phyloP scores from a whole-genome alignment of 2,888 invertebrate species.

The Urechis unicinctus region DNA sequence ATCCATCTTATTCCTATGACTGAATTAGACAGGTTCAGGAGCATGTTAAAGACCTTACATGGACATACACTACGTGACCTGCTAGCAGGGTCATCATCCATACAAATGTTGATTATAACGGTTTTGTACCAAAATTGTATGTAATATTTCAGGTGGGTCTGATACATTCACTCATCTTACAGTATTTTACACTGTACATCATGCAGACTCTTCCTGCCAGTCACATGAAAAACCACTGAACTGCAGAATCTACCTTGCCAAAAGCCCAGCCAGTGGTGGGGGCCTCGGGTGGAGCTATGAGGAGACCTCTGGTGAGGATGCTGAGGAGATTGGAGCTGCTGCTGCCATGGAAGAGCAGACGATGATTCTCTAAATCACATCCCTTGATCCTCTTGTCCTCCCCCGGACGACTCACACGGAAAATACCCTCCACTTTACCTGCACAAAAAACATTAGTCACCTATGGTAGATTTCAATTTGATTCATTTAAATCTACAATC shows the following conservation, averaged over 20 bases:
- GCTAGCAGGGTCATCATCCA: too few species aligned
- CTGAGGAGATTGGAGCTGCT: slow-evolving; percentile 52
- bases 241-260: slow-evolving; percentile 49
- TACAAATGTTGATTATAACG: too few species aligned
- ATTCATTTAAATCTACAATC: too few species aligned
- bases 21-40: too few species aligned
- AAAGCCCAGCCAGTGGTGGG: slow-evolving; percentile 49
- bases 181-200: slow-evolving; percentile 11
- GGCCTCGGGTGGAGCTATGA: slow-evolving; percentile 52
- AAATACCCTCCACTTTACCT: slow-evolving; percentile 34
- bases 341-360: slow-evolving; percentile 55
- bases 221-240: slow-evolving; percentile 2
- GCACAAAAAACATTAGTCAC: too few species aligned
- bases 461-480: too few species aligned
- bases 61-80: too few species aligned
- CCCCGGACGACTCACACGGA: slow-evolving; percentile 35
- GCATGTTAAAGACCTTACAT: too few species aligned
- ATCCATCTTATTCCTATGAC: too few species aligned
- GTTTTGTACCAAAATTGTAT: too few species aligned
- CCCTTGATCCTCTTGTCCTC: slow-evolving; percentile 28
- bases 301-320: slow-evolving; percentile 53
- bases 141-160: background rate
- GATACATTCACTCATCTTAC: background rate
- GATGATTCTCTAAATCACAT: slow-evolving; percentile 34
- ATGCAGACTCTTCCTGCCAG: background rate